phyloP scores from a whole-genome alignment of 2,888 invertebrate genomes.

The Noctua pronuba region DNA sequence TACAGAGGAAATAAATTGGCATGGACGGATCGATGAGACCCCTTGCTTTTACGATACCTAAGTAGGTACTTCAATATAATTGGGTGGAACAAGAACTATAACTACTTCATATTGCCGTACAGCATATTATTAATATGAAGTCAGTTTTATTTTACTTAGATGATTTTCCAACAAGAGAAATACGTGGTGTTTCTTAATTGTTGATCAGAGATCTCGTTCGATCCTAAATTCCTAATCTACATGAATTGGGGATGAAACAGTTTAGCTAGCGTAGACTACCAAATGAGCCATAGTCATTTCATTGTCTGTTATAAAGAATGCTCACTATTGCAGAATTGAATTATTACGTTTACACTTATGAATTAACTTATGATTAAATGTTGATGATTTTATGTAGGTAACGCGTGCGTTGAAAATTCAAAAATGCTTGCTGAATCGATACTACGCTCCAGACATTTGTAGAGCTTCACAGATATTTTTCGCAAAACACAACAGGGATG shows the following conservation, averaged over 20 bases:
- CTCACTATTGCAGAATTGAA: background rate
- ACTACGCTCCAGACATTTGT: constrained; percentile 6
- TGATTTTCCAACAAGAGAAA: background rate
- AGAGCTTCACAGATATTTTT: background rate
- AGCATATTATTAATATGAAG: background rate
- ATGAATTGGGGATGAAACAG: background rate
- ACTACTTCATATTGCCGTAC: background rate
- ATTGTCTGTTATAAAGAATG: background rate
- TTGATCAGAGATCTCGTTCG: background rate
- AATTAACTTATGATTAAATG: background rate
- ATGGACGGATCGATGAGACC: constrained; percentile 29
- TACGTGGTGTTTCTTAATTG: background rate
- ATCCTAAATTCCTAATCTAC: background rate
- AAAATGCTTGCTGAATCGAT: background rate
- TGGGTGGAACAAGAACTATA: constrained; percentile 17
- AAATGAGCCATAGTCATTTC: background rate
- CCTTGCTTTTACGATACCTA: constrained; percentile 17
- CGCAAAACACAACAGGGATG: background rate
- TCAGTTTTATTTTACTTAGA: background rate
- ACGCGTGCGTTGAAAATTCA: background rate
- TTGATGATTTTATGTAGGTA: background rate
- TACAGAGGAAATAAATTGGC: constrained; percentile 38
- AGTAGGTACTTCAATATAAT: constrained; percentile 27
- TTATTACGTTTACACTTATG: background rate
- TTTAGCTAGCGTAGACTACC: background rate